Conservation (phyloP, 2,797 vertebrate species). For the Enteromius radiatus region DNA sequence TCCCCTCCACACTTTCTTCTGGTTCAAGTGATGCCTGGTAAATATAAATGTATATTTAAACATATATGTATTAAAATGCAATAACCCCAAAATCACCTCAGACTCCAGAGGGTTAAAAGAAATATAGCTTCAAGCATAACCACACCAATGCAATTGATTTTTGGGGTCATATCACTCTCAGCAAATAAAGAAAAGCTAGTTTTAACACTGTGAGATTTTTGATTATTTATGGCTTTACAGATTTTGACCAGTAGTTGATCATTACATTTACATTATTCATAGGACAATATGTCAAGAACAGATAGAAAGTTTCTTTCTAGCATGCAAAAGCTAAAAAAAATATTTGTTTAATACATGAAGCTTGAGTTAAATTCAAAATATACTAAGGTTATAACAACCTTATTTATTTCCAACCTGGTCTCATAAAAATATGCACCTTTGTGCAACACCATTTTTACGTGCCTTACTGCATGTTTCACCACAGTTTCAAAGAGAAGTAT, state of each 20-base stretch:
- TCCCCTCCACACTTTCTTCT: constrained; percentile 39
- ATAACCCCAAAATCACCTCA: too few species aligned
- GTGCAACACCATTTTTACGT: too few species aligned
- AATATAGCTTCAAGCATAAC: not conserved
- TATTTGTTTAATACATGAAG: too few species aligned
- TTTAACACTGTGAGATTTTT: not conserved
- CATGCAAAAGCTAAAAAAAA: not conserved
- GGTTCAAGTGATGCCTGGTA: constrained; percentile 61
- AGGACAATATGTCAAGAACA: not conserved
- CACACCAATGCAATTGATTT: constrained; percentile 52
- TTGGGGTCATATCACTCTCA: constrained; percentile 24
- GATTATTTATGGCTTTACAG: not conserved
- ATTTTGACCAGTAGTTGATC: not conserved
- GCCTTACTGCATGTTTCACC: too few species aligned
- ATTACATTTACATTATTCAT: not conserved
- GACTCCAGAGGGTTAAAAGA: too few species aligned
- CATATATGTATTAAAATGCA: not conserved
- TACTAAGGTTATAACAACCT: too few species aligned
- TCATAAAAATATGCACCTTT: too few species aligned
- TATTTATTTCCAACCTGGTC: too few species aligned
- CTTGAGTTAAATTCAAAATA: too few species aligned
- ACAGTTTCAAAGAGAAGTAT: too few species aligned
- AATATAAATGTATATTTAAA: too few species aligned
- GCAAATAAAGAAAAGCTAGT: not conserved
- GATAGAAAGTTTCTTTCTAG: not conserved